These are phyloP conservation scores for Halcyon badia DNA, from an alignment of 2,797 vertebrate species.

Conservation along the genomic window DNA sequence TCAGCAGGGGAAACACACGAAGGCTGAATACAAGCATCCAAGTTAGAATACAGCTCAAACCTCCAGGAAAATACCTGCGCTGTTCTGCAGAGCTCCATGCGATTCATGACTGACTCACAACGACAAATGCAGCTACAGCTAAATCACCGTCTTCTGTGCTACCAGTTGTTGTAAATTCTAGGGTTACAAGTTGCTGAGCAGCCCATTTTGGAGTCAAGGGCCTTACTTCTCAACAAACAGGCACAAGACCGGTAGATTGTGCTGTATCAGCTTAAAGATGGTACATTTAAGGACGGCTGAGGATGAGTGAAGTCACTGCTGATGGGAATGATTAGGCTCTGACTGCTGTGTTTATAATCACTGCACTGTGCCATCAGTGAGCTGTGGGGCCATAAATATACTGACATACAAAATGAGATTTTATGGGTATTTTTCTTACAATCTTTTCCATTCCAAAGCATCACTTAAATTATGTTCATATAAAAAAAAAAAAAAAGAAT, in stretches of 20 bases:
- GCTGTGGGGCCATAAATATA: neutral
- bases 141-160: neutral
- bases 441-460: neutral
- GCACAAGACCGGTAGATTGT: neutral
- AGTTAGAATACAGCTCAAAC: neutral
- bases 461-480: neutral
- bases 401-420: constrained; percentile 1
- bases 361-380: neutral
- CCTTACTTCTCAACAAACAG: neutral
- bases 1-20: neutral
- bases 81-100: neutral
- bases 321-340: constrained; percentile 59
- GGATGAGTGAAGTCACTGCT: constrained; percentile 7
- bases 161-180: neutral
- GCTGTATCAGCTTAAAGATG: constrained; percentile 1
- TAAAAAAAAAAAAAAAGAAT: neutral
- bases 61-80: neutral
- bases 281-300: neutral
- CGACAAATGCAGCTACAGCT: neutral
- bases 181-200: neutral
- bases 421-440: neutral
- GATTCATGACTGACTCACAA: neutral
- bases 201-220: neutral
- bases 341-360: constrained; percentile 43
- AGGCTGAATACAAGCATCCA: neutral